phyloP scores from a whole-genome alignment of 1,140 invertebrate species.

The Apolygus lucorum region DNA sequence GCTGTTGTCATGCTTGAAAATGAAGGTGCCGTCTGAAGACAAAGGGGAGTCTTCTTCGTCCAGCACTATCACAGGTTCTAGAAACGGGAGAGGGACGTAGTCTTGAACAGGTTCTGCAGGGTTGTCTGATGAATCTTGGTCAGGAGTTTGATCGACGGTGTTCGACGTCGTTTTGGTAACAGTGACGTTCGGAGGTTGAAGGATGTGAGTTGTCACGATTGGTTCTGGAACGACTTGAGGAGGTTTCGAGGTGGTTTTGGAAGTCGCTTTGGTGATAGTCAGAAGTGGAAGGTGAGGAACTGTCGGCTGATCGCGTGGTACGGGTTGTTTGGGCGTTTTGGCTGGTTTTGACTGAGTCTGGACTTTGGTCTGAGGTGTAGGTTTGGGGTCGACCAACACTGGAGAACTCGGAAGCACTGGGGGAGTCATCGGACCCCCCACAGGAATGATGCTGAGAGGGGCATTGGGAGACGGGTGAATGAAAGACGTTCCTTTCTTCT shows the following conservation, averaged over 20 bases:
- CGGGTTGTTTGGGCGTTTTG: neutral
- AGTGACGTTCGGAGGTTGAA: neutral
- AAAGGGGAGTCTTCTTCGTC: constrained; percentile 21
- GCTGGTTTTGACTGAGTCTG: neutral
- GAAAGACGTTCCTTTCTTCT: neutral
- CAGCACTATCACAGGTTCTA: constrained; percentile 24
- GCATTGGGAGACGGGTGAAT: neutral
- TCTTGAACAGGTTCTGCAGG: neutral
- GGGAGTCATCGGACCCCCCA: neutral
- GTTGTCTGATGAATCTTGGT: neutral
- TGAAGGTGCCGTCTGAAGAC: constrained; percentile 18
- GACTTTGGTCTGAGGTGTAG: neutral
- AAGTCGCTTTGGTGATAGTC: constrained; percentile 1
- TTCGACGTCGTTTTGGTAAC: constrained; percentile 2
- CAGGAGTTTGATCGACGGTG: neutral
- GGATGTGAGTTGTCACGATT: neutral
- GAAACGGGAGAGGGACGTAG: neutral
- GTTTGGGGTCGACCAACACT: neutral
- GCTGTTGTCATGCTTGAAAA: constrained; percentile 18
- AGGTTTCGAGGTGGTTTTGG: neutral
- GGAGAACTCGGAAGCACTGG: neutral
- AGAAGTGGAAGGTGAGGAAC: neutral
- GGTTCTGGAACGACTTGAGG: neutral
- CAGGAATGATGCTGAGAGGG: neutral
- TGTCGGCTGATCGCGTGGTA: neutral